Conservation (phyloP, 2,888 invertebrate genomes). For the Heliconius ismenius region DNA sequence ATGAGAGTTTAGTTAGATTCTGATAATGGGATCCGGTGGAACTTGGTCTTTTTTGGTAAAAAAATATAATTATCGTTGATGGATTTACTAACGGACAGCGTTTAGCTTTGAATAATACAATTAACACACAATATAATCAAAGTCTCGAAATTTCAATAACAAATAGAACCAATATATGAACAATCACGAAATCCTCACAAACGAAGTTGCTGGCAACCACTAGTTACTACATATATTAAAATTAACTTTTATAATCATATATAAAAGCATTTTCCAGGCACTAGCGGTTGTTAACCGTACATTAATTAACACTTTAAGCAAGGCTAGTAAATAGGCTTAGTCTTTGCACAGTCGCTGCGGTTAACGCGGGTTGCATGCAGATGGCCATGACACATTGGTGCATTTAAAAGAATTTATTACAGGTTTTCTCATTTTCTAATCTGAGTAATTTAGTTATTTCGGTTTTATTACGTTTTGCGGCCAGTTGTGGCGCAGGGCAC, state of each 20-base stretch:
- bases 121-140: too few species aligned
- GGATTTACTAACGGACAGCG: too few species aligned
- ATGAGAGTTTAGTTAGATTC: too few species aligned
- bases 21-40: too few species aligned
- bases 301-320: constrained; percentile 45
- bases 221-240: background rate
- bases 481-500: too few species aligned
- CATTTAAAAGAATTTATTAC: constrained; percentile 35
- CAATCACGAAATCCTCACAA: too few species aligned
- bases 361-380: constrained; percentile 36
- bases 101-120: too few species aligned
- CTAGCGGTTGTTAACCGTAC: constrained; percentile 36
- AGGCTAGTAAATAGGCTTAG: constrained; percentile 42
- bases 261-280: constrained; percentile 17
- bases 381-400: constrained; percentile 39
- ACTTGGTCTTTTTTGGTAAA: too few species aligned
- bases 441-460: background rate
- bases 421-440: background rate
- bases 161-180: too few species aligned
- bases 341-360: constrained; percentile 39
- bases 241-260: constrained; percentile 6
- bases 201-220: background rate
- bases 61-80: too few species aligned
- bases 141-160: too few species aligned
- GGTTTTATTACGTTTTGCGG: background rate